Percentiles rank a stretch among this genome's conserved stretches.
phyloP scores from a whole-genome alignment of 2,113 vertebrate species.

The Protobothrops mucrosquamatus region DNA sequence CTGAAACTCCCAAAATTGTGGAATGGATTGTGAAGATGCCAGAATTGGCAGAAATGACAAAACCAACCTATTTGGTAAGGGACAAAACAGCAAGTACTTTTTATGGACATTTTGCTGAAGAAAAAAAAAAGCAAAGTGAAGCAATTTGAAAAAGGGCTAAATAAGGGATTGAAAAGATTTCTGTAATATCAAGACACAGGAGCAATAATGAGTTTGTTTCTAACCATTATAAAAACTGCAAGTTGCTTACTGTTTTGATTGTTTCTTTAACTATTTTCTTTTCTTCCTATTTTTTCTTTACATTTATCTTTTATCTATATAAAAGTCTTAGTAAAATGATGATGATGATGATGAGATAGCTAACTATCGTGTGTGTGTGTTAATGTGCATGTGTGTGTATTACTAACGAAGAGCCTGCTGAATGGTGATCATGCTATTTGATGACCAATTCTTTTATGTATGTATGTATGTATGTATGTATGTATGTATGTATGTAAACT shows the following conservation, averaged over 20 bases:
- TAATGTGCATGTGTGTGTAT: not conserved
- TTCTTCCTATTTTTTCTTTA: not conserved
- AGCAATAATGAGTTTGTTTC: not conserved
- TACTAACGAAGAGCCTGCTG: not conserved
- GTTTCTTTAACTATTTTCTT: not conserved
- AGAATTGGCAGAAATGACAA: not conserved
- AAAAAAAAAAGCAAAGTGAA: not conserved
- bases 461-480: too few species aligned
- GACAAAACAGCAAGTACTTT: not conserved
- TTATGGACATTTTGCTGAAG: not conserved
- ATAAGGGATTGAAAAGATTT: not conserved
- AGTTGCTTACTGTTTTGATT: not conserved
- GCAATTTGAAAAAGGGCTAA: not conserved
- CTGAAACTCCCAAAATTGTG: not conserved
- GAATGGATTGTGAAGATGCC: not conserved
- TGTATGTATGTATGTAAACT: not conserved
- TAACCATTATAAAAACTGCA: not conserved
- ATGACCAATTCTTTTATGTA: not conserved
- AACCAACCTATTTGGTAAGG: not conserved
- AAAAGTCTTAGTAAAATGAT: not conserved
- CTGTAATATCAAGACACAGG: not conserved
- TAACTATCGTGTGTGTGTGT: not conserved
- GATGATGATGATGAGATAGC: not conserved
- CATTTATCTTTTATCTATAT: not conserved
- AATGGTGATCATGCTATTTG: not conserved